These are phyloP conservation scores for Tapera naevia DNA, from an alignment of 2,797 vertebrate genomes.

Conservation along the genomic window DNA sequence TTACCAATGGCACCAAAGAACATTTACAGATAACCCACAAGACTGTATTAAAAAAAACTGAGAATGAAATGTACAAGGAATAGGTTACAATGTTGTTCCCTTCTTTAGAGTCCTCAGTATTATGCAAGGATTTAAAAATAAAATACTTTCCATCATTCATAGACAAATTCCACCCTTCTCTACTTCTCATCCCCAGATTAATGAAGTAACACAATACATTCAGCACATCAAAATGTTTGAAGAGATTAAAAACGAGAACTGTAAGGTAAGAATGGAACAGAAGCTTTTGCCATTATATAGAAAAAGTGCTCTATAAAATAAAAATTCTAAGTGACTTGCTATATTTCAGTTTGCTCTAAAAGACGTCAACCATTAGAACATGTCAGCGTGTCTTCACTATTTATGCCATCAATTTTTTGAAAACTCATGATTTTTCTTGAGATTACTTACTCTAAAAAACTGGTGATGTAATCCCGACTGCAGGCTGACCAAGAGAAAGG, in stretches of 20 bases:
- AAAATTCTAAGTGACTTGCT: neutral
- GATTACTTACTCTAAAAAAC: constrained; percentile 98
- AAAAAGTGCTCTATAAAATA: neutral
- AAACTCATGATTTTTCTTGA: constrained; percentile 61
- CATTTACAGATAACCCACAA: neutral
- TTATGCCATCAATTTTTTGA: constrained; percentile 17
- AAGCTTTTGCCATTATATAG: neutral
- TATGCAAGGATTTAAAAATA: neutral
- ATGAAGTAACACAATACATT: neutral
- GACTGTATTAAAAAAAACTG: neutral
- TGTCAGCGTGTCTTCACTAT: neutral
- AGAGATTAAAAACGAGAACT: neutral
- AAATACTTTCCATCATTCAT: neutral
- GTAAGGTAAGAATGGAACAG: neutral
- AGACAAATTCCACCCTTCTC: neutral
- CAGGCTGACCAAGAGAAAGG: constrained; percentile 99
- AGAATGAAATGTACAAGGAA: neutral
- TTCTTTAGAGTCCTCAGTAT: neutral
- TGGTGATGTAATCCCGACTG: constrained; percentile 99
- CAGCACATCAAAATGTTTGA: neutral
- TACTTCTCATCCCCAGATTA: neutral
- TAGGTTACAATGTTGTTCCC: neutral
- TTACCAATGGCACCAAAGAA: neutral
- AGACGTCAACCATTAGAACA: constrained; percentile 12
- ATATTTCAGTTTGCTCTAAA: neutral